These are phyloP conservation scores for Sus cebifrons DNA, from an alignment of 2,797 vertebrate species.

Conservation along the genomic window DNA sequence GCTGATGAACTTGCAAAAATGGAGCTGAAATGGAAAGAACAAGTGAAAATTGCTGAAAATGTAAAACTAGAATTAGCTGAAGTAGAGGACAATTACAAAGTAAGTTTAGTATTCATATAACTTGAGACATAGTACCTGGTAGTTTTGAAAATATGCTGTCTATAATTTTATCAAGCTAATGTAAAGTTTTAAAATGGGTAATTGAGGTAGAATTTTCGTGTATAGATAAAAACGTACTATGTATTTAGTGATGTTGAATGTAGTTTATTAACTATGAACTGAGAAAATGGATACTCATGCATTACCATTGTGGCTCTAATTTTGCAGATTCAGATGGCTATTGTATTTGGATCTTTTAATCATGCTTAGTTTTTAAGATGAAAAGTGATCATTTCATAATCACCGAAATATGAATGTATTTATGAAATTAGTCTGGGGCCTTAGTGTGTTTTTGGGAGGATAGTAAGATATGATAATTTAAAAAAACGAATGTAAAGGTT, in stretches of 20 bases:
- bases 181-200: slow-evolving; percentile 35
- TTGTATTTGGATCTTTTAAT: background rate
- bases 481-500: slow-evolving; percentile 8
- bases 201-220: slow-evolving; percentile 32
- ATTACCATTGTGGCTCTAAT: slow-evolving; percentile 38
- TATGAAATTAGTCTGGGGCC: slow-evolving; percentile 57
- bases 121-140: background rate
- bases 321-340: slow-evolving; percentile 18
- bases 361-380: background rate
- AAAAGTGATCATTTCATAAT: slow-evolving; percentile 58
- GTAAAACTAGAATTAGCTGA: slow-evolving; percentile 95
- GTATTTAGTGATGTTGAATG: slow-evolving; percentile 1
- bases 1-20: slow-evolving; percentile 97
- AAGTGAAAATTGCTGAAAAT: slow-evolving; percentile 95
- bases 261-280: slow-evolving; percentile 22
- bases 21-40: slow-evolving; percentile 97
- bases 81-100: slow-evolving; percentile 96
- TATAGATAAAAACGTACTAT: slow-evolving; percentile 23
- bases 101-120: slow-evolving; percentile 86
- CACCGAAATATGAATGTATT: background rate
- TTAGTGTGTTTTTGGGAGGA: background rate
- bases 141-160: slow-evolving; percentile 40
- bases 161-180: slow-evolving; percentile 44
- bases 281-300: background rate
- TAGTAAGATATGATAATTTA: background rate